Percentiles rank a stretch among this genome's conserved stretches.
Evolutionary conservation across 1,140 invertebrate genomes (phyloP).

Genomic region (Zaprionus tsacasi): DNA sequence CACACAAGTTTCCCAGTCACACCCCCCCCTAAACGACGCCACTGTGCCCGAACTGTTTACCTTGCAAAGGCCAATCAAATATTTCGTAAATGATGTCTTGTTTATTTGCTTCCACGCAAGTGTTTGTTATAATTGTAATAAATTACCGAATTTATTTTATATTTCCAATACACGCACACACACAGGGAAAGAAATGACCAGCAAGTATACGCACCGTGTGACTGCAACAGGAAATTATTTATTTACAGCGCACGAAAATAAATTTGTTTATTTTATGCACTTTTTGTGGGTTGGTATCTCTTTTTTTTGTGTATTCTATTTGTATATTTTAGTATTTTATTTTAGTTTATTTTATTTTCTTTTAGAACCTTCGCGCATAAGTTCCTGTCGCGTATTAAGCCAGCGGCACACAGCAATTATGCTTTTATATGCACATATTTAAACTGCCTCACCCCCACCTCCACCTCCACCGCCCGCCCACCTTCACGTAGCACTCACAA

Average conservation of each 20-base stretch:
- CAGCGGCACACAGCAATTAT: conserved; percentile 66
- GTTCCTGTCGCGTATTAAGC: conserved; percentile 71
- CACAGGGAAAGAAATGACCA: conserved; percentile 10
- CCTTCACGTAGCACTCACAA: not conserved
- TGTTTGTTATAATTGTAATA: conserved; percentile 44
- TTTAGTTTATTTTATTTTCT: not conserved
- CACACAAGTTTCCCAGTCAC: too few species aligned
- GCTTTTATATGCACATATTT: conserved; percentile 68
- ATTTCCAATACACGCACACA: conserved; percentile 9
- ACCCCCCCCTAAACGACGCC: conserved; percentile 20
- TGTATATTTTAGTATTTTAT: conserved; percentile 3
- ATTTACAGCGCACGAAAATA: conserved; percentile 13
- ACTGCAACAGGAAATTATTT: conserved; percentile 39
- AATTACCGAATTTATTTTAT: conserved; percentile 44
- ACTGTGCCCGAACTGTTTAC: conserved; percentile 34
- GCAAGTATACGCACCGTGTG: conserved; percentile 70
- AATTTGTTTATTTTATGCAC: conserved; percentile 5
- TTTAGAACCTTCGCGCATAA: conserved; percentile 61
- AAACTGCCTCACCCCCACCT: conserved; percentile 24
- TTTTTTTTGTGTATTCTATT: conserved; percentile 9
- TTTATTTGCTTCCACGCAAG: conserved; percentile 22
- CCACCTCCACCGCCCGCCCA: too few species aligned
- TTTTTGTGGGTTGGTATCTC: not conserved
- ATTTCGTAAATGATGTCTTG: conserved; percentile 54
- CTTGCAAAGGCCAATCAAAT: conserved; percentile 27